Evolutionary conservation across 2,888 invertebrate species (phyloP), one percentile per base, ranked within the genome.

Genomic region (Unio delphinus): DNA sequence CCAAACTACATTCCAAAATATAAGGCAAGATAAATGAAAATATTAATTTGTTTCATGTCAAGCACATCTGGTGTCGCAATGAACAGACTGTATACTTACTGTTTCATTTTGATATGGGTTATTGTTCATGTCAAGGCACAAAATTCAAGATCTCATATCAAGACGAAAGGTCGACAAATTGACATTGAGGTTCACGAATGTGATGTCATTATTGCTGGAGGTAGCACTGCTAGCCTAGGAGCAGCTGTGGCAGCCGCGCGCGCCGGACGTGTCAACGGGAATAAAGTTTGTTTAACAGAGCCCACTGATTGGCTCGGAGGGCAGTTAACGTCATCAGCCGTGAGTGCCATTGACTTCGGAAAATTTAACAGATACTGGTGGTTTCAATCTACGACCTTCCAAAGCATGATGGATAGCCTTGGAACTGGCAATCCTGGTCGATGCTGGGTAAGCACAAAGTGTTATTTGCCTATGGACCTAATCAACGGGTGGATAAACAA

Each of bases 231-330:
- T 17, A 68, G 74, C 11, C 69, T 76, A 18, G 70, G 69, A 8
- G 71, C 76, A 11, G 74, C 74, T 56, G 45, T 72, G 54, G 63
- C 72, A 28, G 66, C 74, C 20, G 70, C 74, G 7, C 56, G 67
- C 59, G 66, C 65, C 5, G 62, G 30, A 62, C 30, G 54, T 17
- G 28, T 54, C 11, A 60, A 61, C 34, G 55, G 64, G 15, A n/a
- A 59, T 7, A 54, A 26, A 7, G 65, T 73, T 17, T 76, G 76
- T 59, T 57, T 76, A 23, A 74, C 74, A 30, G 76, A 76, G 30
- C 76, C 76, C 17, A 70, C 74, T 61, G 74, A 76, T 68, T 76
- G 76, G 76, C 63, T 74, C 18, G 76, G 76, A 28, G 76, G 76
- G 26, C 76, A 76, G 55, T 55, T 74, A 67, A 76, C 76, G 34